A percentile compares a stretch with the other conserved stretches of the same genome.
phyloP scores from a whole-genome alignment of 2,797 vertebrate genomes.

The Gymnothorax reevesii region DNA sequence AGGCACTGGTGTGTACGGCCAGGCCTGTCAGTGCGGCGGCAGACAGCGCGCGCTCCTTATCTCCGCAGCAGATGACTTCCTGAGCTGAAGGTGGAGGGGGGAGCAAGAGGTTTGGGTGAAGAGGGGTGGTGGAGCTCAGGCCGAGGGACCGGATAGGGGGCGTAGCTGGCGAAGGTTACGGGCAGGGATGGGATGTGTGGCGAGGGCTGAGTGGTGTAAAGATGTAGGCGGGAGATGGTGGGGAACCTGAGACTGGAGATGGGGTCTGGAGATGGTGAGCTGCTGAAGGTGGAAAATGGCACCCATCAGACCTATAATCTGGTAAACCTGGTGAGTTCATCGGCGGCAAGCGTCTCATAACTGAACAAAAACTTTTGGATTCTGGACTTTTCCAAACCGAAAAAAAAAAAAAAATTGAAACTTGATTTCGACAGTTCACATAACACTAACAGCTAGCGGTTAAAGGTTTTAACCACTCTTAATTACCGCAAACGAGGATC shows the following conservation, averaged over 20 bases:
- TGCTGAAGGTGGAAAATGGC: not conserved
- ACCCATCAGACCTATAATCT: too few relatives aligned
- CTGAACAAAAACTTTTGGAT: too few relatives aligned
- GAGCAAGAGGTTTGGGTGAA: constrained; percentile 15
- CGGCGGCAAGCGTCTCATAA: too few relatives aligned
- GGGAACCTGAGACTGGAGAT: constrained; percentile 46
- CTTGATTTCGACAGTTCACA: too few relatives aligned
- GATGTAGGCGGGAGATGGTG: not conserved
- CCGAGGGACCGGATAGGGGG: not conserved
- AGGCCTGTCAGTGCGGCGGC: constrained; percentile 76
- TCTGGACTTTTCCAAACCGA: too few relatives aligned
- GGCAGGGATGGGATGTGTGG: constrained; percentile 12
- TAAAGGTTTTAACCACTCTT: too few relatives aligned
- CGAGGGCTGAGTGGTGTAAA: not conserved
- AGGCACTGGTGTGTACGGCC: constrained; percentile 72
- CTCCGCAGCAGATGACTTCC: constrained; percentile 69
- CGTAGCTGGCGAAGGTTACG: not conserved
- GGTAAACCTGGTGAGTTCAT: too few relatives aligned
- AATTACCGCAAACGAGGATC: not conserved
- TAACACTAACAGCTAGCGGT: too few relatives aligned
- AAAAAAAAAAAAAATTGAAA: too few relatives aligned
- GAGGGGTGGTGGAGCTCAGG: not conserved
- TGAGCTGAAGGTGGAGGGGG: constrained; percentile 58
- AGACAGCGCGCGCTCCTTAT: constrained; percentile 79
- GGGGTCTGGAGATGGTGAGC: constrained; percentile 57